phyloP scores from a whole-genome alignment of 2,113 vertebrate species.

The Chelonoidis abingdonii region DNA sequence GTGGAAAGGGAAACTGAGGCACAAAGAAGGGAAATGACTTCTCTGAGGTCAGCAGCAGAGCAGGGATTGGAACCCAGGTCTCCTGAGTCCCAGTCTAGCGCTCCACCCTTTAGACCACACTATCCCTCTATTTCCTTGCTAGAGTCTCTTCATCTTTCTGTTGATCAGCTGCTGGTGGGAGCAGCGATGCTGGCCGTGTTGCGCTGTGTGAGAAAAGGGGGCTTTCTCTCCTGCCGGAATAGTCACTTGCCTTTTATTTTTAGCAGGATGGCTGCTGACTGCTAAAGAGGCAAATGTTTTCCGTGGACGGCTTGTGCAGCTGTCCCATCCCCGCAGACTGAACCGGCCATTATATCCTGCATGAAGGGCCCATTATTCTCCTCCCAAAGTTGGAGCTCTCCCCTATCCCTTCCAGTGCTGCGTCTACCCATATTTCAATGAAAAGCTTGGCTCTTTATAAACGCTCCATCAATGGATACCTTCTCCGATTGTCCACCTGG shows the following conservation, averaged over 20 bases:
- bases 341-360: conserved; percentile 58
- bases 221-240: conserved; percentile 3
- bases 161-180: neutral
- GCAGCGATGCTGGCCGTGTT: neutral
- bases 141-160: rapidly evolving
- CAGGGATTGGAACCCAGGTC: rapidly evolving
- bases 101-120: rapidly evolving
- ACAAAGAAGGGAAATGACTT: neutral
- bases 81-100: rapidly evolving
- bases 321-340: conserved; percentile 47
- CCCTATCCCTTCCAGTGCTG: conserved; percentile 3
- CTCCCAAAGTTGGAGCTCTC: neutral
- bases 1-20: neutral
- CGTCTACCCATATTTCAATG: neutral
- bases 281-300: conserved; percentile 40
- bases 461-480: neutral
- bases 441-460: neutral
- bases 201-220: neutral
- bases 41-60: rapidly evolving
- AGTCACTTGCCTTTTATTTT: neutral
- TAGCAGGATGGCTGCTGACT: neutral
- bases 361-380: conserved; percentile 74
- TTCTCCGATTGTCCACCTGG: conserved; percentile 40
- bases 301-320: conserved; percentile 34
- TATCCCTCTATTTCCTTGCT: rapidly evolving